Evolutionary conservation across 2,113 vertebrate genomes (phyloP).

Genomic region (Callospermophilus lateralis): DNA sequence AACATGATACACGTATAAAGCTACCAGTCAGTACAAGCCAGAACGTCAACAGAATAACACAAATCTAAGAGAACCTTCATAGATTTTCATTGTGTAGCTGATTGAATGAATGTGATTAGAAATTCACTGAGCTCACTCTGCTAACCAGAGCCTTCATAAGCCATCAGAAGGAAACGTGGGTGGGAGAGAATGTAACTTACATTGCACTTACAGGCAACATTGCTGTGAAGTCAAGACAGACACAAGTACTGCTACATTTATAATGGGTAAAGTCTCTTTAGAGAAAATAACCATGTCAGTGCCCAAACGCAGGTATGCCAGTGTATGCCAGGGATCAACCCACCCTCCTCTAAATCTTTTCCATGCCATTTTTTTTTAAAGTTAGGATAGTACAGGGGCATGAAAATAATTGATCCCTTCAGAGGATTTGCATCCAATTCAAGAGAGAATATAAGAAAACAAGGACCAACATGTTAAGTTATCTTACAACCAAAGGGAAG

Average conservation of each 20-base stretch:
- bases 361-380: not conserved
- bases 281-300: not conserved
- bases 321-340: not conserved
- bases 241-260: not conserved
- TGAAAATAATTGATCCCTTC: conserved; percentile 20
- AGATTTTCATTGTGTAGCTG: conserved; percentile 62
- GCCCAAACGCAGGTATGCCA: conserved; percentile 53
- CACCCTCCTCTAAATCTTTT: not conserved
- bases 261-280: not conserved
- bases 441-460: not conserved
- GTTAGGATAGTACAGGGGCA: not conserved
- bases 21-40: not conserved
- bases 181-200: not conserved
- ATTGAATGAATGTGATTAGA: conserved; percentile 67
- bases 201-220: not conserved
- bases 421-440: conserved; percentile 11
- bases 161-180: not conserved
- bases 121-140: conserved; percentile 24
- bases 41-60: not conserved
- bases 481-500: conserved; percentile 52
- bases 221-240: not conserved
- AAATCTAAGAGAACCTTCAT: conserved; percentile 31
- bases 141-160: not conserved
- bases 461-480: not conserved
- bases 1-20: not conserved